Conservation (phyloP, 2,113 vertebrate genomes). For the Verasper variegatus region DNA sequence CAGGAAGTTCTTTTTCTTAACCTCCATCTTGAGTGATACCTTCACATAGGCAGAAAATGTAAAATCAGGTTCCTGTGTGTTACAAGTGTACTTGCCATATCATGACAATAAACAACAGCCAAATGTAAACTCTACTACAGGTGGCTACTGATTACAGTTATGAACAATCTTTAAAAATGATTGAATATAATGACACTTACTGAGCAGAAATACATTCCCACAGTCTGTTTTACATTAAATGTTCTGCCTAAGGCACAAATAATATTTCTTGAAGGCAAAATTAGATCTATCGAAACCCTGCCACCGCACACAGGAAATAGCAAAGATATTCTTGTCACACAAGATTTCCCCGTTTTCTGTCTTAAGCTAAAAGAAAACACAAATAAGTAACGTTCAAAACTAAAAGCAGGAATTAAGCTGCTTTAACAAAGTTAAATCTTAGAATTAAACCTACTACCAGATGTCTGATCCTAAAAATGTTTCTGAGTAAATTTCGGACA, state of each 20-base stretch:
- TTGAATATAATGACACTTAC: not conserved
- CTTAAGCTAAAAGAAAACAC: not conserved
- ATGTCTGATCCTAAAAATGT: not conserved
- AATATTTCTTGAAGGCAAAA: not conserved
- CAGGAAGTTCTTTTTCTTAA: conserved; percentile 74
- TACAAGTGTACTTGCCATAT: not conserved
- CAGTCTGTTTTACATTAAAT: not conserved
- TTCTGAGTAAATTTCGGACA: not conserved
- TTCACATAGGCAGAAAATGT: conserved; percentile 16
- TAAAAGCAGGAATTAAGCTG: not conserved
- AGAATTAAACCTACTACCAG: too few relatives aligned
- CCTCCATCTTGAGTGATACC: conserved; percentile 71
- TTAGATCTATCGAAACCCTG: not conserved
- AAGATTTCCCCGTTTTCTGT: not conserved
- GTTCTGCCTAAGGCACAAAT: too few relatives aligned
- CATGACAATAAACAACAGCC: not conserved
- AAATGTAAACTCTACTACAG: not conserved
- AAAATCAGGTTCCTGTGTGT: too few relatives aligned
- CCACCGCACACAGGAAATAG: not conserved
- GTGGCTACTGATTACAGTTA: not conserved
- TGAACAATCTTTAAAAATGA: not conserved
- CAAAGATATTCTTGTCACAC: too few relatives aligned
- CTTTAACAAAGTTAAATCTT: too few relatives aligned
- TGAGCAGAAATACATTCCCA: not conserved
- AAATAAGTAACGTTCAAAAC: not conserved